These are phyloP conservation scores for Epinephelus awoara DNA, from an alignment of 2,797 vertebrate genomes.

Conservation along the genomic window DNA sequence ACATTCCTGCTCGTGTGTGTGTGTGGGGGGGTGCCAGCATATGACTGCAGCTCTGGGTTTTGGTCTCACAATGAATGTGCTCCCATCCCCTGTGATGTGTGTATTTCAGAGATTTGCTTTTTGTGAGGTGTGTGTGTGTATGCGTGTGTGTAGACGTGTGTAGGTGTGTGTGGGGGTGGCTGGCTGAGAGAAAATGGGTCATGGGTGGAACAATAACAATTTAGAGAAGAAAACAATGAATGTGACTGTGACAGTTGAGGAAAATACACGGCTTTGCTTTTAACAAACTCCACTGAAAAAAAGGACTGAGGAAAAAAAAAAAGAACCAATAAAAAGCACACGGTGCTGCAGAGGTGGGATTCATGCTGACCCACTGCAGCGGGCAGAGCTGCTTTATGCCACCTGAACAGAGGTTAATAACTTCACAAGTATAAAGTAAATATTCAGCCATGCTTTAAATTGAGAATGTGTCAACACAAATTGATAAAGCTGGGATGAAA, in stretches of 20 bases:
- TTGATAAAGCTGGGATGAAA: background rate
- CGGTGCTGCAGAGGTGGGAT: slow-evolving; percentile 1
- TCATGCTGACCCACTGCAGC: slow-evolving; percentile 24
- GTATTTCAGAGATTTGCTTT: slow-evolving; percentile 45
- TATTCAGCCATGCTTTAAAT: background rate
- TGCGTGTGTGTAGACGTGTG: slow-evolving; percentile 23
- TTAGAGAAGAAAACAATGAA: slow-evolving; percentile 65
- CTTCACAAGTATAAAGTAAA: background rate
- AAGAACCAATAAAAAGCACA: slow-evolving; percentile 9
- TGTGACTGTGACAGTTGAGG: slow-evolving; percentile 60
- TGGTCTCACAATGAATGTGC: slow-evolving; percentile 41
- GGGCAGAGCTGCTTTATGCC: slow-evolving; percentile 4
- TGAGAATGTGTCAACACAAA: background rate
- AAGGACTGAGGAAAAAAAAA: background rate
- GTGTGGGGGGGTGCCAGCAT: slow-evolving; percentile 40
- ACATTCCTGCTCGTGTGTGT: slow-evolving; percentile 35
- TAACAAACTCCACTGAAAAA: slow-evolving; percentile 44
- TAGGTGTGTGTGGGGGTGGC: slow-evolving; percentile 45
- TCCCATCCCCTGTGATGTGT: slow-evolving; percentile 52
- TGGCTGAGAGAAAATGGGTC: slow-evolving; percentile 68
- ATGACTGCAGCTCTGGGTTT: slow-evolving; percentile 42
- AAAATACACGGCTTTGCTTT: slow-evolving; percentile 61
- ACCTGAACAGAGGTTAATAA: slow-evolving; percentile 1
- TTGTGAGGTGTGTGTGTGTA: slow-evolving; percentile 7
- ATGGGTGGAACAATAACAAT: slow-evolving; percentile 68